A percentile compares a stretch with the other conserved stretches of the same genome.
These are phyloP conservation scores for Ephialtes manifestator DNA, from an alignment of 2,888 invertebrate genomes.

Conservation along the genomic window DNA sequence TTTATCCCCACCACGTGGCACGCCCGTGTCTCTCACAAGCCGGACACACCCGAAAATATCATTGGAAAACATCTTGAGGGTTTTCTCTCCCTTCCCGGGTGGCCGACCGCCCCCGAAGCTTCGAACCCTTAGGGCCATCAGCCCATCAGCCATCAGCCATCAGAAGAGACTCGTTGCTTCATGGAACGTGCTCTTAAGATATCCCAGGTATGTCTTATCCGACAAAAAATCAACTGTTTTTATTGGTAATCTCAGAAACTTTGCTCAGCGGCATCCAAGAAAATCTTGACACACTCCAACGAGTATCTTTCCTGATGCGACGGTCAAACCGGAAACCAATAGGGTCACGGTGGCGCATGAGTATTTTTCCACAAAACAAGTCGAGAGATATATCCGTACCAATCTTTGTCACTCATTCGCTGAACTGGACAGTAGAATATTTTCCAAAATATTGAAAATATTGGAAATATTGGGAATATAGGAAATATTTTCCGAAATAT, in stretches of 20 bases:
- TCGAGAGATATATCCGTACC: neutral
- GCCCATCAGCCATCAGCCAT: too few species aligned
- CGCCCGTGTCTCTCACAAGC: slow-evolving; percentile 69
- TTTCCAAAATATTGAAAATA: neutral
- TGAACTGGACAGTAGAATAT: neutral
- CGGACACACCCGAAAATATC: slow-evolving; percentile 74
- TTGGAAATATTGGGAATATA: neutral
- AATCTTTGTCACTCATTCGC: neutral
- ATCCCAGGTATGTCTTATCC: slow-evolving; percentile 72
- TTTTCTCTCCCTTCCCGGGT: slow-evolving; percentile 40
- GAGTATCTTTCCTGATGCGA: neutral
- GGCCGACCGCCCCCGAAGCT: slow-evolving; percentile 54
- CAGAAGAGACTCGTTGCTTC: neutral
- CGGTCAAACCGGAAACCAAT: slow-evolving; percentile 36
- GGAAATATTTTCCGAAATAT: too few species aligned
- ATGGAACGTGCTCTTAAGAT: slow-evolving; percentile 28
- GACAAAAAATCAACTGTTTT: slow-evolving; percentile 71
- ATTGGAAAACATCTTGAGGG: slow-evolving; percentile 61
- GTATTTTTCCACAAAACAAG: slow-evolving; percentile 18
- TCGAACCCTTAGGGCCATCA: slow-evolving; percentile 19
- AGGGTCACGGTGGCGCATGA: neutral
- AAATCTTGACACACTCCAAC: slow-evolving; percentile 5
- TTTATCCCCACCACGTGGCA: slow-evolving; percentile 68
- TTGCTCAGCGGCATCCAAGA: neutral
- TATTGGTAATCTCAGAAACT: slow-evolving; percentile 65